These are phyloP conservation scores for Semotilus atromaculatus DNA, from an alignment of 2,797 vertebrate species.

Conservation along the genomic window DNA sequence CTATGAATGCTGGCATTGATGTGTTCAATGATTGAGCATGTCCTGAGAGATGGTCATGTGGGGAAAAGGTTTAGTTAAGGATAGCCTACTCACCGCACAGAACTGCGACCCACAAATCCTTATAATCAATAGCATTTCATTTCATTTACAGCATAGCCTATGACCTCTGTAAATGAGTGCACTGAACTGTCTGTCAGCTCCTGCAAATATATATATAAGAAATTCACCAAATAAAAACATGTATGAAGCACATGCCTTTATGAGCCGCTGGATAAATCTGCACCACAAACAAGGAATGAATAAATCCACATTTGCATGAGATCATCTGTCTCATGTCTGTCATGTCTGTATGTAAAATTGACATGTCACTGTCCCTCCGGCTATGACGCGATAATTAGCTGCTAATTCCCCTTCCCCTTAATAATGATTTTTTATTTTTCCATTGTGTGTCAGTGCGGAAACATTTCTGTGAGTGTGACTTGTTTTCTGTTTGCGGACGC, in stretches of 20 bases:
- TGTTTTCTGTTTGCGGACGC: background rate
- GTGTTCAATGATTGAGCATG: background rate
- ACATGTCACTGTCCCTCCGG: background rate
- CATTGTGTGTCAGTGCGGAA: background rate
- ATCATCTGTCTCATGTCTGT: background rate
- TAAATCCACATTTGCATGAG: background rate
- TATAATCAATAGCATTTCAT: background rate
- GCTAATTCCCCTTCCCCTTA: background rate
- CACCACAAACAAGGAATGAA: background rate
- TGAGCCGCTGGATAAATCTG: background rate
- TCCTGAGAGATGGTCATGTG: background rate
- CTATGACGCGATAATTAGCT: background rate
- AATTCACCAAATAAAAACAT: background rate
- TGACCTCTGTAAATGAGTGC: background rate
- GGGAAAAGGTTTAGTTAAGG: background rate
- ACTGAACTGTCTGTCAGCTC: background rate
- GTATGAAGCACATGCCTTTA: background rate
- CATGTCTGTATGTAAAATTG: background rate
- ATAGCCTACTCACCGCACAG: background rate
- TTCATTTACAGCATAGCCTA: background rate
- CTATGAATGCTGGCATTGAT: background rate
- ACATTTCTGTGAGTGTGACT: background rate
- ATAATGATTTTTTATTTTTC: slow-evolving; percentile 11
- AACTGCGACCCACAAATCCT: background rate
- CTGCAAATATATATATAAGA: background rate